These are phyloP conservation scores for Pyrrhosoma nymphula DNA, from an alignment of 2,888 invertebrate species.

Conservation along the genomic window DNA sequence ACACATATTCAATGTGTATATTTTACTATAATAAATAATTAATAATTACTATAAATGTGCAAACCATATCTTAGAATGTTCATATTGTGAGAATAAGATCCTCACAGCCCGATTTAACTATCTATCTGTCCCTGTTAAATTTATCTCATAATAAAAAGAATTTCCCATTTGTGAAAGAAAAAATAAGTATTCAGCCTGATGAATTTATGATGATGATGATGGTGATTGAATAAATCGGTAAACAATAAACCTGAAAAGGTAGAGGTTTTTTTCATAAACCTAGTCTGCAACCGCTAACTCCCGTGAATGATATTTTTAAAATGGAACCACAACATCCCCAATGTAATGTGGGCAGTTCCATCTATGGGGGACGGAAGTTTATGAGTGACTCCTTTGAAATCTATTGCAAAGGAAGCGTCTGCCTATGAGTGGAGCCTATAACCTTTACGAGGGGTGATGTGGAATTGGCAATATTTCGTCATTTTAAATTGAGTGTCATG, in stretches of 20 bases:
- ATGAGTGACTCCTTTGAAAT: not conserved
- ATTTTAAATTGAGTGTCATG: constrained; percentile 55
- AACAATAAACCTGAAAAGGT: not conserved
- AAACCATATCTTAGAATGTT: constrained; percentile 66
- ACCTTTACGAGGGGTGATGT: constrained; percentile 12
- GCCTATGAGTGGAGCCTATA: not conserved
- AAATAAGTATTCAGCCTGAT: not conserved
- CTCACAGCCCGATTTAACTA: constrained; percentile 38
- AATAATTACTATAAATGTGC: constrained; percentile 63
- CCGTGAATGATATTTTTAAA: not conserved
- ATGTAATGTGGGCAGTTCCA: not conserved
- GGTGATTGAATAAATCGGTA: not conserved
- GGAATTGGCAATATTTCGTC: constrained; percentile 55
- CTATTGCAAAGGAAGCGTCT: not conserved
- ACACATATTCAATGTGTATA: constrained; percentile 63
- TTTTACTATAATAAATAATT: constrained; percentile 65
- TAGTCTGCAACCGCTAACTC: not conserved
- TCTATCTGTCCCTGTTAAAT: constrained; percentile 53
- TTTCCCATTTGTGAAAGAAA: constrained; percentile 33
- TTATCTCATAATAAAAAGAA: constrained; percentile 37
- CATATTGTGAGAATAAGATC: constrained; percentile 60
- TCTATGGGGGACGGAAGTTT: not conserved
- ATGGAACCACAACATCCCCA: not conserved
- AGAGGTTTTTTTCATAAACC: not conserved
- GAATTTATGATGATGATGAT: not conserved